A percentile compares a stretch with the other conserved stretches of the same genome.
phyloP scores from a whole-genome alignment of 2,888 invertebrate species.

The Didymodactylos carnosus region DNA sequence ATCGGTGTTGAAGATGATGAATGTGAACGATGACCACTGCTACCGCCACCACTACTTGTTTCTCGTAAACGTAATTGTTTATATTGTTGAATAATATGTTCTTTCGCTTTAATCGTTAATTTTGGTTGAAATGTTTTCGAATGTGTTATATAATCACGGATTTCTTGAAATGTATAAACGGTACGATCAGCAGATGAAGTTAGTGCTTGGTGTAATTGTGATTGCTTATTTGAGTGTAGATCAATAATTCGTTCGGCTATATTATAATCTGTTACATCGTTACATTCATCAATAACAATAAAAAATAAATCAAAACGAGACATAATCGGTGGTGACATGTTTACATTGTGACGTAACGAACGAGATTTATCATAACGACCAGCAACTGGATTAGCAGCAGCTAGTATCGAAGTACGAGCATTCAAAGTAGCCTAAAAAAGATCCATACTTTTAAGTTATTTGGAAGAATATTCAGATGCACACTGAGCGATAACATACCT shows the following conservation, averaged over 20 bases:
- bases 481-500: too few species aligned
- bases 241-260: slow-evolving; percentile 88
- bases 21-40: slow-evolving; percentile 5
- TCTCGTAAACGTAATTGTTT: slow-evolving; percentile 65
- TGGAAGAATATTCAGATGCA: slow-evolving; percentile 22
- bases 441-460: too few species aligned
- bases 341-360: slow-evolving; percentile 78
- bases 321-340: slow-evolving; percentile 86
- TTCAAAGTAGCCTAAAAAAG: slow-evolving; percentile 91
- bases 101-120: slow-evolving; percentile 51
- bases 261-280: slow-evolving; percentile 69
- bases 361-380: slow-evolving; percentile 83
- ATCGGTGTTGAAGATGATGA: slow-evolving; percentile 69
- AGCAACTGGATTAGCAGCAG: slow-evolving; percentile 93
- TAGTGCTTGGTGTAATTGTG: neutral
- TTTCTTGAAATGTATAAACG: slow-evolving; percentile 63
- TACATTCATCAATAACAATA: slow-evolving; percentile 86
- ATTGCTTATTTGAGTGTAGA: slow-evolving; percentile 42
- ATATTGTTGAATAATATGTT: slow-evolving; percentile 68
- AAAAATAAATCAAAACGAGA: slow-evolving; percentile 96
- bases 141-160: slow-evolving; percentile 83
- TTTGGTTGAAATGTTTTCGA: slow-evolving; percentile 47
- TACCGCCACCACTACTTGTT: slow-evolving; percentile 34
- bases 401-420: slow-evolving; percentile 85
- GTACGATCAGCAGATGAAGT: too few species aligned